Evolutionary conservation across 2,113 vertebrate species (phyloP), one percentile per base, ranked within the genome.

Genomic region (Pluvianellus socialis): DNA sequence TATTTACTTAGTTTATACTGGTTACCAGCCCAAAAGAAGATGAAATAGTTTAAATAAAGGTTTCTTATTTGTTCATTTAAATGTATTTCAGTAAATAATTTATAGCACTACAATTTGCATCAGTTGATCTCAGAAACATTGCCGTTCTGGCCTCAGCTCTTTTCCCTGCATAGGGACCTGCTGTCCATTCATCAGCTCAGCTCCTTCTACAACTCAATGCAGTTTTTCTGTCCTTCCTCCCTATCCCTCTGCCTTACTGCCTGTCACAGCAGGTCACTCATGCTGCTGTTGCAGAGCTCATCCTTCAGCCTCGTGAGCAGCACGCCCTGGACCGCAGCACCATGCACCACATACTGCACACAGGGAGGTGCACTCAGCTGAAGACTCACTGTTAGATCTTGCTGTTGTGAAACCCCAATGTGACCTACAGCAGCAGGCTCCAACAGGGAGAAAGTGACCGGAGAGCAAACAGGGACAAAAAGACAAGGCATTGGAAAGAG

Each of bases 281-380:
- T 92, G n/a, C 79, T 96, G 42, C 66, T 61, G 3, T 91, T 83
- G 20, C 72, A 97, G n/a, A 99, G 95, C 65, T 97, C 96, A 11
- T 72, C 89, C n/a, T 97, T 98, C 0, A 97, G 95, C 53, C 98
- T 92, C 63, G 97, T 95, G 40, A 98, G 94, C 33, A 96, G 93
- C 32, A 98, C 92, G 2, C 98, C 98, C 86, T 98, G 89, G 83
- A 98, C 98, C 24, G 98, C 94, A 4, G 97, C 98, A 32, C 94
- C 98, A 30, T 92, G 93, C 72, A 98, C 38, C 1, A 96, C 98
- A 91, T 98, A 98, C 76, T 98, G 94, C 45, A 98, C 99, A 26
- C 97, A 70, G 3, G 98, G 96, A 40, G 96, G 85, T 8, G 98
- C 97, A 14, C 47, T 94, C 32, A 98, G 45, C 65, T 96, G 76